These are phyloP conservation scores for Apoderus coryli DNA, from an alignment of 2,888 invertebrate genomes.

Conservation along the genomic window DNA sequence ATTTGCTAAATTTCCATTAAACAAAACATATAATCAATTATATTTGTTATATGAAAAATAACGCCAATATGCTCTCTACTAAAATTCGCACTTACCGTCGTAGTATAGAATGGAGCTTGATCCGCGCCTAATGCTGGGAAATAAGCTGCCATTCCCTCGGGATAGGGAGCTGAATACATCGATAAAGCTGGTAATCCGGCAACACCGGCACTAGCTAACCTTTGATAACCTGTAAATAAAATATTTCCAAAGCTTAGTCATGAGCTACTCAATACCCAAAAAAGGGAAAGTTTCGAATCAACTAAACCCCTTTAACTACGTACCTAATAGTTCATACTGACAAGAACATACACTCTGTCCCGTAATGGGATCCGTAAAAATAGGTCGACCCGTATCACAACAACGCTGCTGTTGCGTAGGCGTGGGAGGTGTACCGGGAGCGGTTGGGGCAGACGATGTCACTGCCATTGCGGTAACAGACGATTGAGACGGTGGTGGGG, in stretches of 20 bases:
- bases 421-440: slow-evolving; percentile 25
- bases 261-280: too few relatives aligned
- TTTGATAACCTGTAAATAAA: slow-evolving; percentile 75
- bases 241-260: too few relatives aligned
- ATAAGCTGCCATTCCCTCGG: slow-evolving; percentile 74
- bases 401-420: slow-evolving; percentile 42
- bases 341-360: slow-evolving; percentile 83
- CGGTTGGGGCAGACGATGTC: slow-evolving; percentile 32
- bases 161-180: slow-evolving; percentile 69
- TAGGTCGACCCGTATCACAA: slow-evolving; percentile 84
- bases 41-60: too few relatives aligned
- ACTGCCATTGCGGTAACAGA: too few relatives aligned
- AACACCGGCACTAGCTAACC: slow-evolving; percentile 45
- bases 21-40: too few relatives aligned
- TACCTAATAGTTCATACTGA: slow-evolving; percentile 69
- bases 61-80: background rate
- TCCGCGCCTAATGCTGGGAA: slow-evolving; percentile 74
- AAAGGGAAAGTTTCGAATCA: too few relatives aligned
- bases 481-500: slow-evolving; percentile 28
- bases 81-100: slow-evolving; percentile 51
- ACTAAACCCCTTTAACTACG: too few relatives aligned
- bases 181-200: slow-evolving; percentile 61
- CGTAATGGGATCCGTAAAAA: slow-evolving; percentile 80
- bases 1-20: too few relatives aligned
- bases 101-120: slow-evolving; percentile 73